These are phyloP conservation scores for Ruditapes philippinarum DNA, from an alignment of 1,140 invertebrate genomes.

Conservation along the genomic window DNA sequence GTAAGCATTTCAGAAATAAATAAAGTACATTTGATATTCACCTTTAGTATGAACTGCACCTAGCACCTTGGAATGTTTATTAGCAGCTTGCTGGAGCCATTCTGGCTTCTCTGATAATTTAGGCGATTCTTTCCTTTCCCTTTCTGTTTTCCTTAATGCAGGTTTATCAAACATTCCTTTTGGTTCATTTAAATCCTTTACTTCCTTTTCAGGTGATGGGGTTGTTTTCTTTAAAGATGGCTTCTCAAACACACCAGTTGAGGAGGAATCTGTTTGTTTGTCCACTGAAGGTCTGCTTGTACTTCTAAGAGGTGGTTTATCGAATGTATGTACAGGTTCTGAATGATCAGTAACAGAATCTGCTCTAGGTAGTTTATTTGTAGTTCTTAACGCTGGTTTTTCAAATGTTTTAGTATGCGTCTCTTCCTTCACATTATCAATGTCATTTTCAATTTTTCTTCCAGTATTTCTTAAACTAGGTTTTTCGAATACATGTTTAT, in stretches of 20 bases:
- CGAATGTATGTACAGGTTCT: slow-evolving; percentile 26
- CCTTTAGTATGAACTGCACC: slow-evolving; percentile 52
- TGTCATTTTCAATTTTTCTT: not conserved
- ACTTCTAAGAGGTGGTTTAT: slow-evolving; percentile 53
- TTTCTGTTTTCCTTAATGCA: slow-evolving; percentile 35
- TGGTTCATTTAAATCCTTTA: slow-evolving; percentile 29
- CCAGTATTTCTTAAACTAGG: slow-evolving; percentile 35
- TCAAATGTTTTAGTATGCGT: slow-evolving; percentile 4
- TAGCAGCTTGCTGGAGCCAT: slow-evolving; percentile 50
- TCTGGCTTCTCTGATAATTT: slow-evolving; percentile 19
- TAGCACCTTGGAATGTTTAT: slow-evolving; percentile 43
- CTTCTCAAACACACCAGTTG: slow-evolving; percentile 53
- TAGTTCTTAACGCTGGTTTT: slow-evolving; percentile 48
- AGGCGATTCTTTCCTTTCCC: slow-evolving; percentile 5
- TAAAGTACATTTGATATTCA: no score
- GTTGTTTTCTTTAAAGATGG: slow-evolving; percentile 56
- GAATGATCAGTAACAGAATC: slow-evolving; percentile 3
- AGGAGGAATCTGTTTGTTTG: not conserved
- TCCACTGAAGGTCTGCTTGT: not conserved
- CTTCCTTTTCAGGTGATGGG: slow-evolving; percentile 57
- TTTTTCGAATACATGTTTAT: slow-evolving; percentile 56
- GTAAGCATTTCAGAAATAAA: no score
- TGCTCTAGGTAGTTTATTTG: slow-evolving; percentile 4
- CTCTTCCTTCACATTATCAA: not conserved
- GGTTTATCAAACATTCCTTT: slow-evolving; percentile 61